Evolutionary conservation across 2,888 invertebrate species (phyloP).

Genomic region (Actias luna): DNA sequence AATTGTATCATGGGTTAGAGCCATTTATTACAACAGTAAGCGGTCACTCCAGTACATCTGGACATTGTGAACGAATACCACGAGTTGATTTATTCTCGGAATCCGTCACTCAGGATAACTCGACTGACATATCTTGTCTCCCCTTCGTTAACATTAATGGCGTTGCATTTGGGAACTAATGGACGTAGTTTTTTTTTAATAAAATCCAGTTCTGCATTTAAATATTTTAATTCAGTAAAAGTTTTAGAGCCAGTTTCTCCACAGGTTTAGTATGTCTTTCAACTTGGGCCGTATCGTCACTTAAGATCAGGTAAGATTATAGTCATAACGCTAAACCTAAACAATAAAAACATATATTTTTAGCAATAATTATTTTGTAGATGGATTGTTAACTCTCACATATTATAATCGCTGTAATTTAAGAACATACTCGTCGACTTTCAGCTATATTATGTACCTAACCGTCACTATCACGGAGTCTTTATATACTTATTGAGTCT

Average conservation of each 20-base stretch:
- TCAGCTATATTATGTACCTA: too few species aligned
- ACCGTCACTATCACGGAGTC: too few species aligned
- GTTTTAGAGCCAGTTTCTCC: too few species aligned
- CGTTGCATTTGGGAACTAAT: slow-evolving; percentile 23
- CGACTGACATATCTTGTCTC: slow-evolving; percentile 68
- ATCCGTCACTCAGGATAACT: slow-evolving; percentile 69
- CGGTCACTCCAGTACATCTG: slow-evolving; percentile 51
- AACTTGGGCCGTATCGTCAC: too few species aligned
- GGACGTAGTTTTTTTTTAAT: slow-evolving; percentile 14
- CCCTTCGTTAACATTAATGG: slow-evolving; percentile 51
- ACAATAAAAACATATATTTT: too few species aligned
- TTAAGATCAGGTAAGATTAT: too few species aligned
- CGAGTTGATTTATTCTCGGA: slow-evolving; percentile 72
- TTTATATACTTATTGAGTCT: too few species aligned
- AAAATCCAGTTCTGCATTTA: slow-evolving; percentile 2
- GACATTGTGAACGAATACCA: slow-evolving; percentile 58
- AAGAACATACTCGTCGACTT: too few species aligned
- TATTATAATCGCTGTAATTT: not conserved
- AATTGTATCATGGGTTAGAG: slow-evolving; percentile 17
- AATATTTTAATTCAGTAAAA: too few species aligned
- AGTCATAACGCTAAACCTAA: too few species aligned
- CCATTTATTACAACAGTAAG: slow-evolving; percentile 18
- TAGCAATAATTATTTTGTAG: not conserved
- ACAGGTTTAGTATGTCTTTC: too few species aligned
- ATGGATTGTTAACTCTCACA: not conserved